Percentiles rank a stretch among this genome's conserved stretches.
These are phyloP conservation scores for Dromaius novaehollandiae DNA, from an alignment of 2,113 vertebrate species.

Conservation along the genomic window DNA sequence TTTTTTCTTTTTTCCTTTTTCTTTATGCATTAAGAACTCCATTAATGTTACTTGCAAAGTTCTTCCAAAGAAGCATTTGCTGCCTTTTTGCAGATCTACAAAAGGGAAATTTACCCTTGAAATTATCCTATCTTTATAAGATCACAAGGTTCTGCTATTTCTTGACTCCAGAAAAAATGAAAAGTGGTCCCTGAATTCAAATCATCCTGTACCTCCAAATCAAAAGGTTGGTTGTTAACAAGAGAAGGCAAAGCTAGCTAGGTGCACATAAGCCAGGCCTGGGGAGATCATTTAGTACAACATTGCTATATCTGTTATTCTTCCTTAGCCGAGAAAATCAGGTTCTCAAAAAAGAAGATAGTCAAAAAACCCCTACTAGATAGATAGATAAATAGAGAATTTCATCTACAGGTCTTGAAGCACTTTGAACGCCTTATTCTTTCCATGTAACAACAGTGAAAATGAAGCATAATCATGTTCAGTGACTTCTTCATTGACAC, in stretches of 20 bases:
- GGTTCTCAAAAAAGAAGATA: background rate
- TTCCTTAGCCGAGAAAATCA: background rate
- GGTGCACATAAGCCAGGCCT: background rate
- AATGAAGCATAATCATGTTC: background rate
- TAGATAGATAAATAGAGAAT: background rate
- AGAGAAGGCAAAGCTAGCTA: background rate
- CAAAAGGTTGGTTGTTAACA: fast-evolving
- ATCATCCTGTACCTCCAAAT: background rate
- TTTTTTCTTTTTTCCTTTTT: background rate
- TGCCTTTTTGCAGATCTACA: background rate
- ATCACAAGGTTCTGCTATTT: background rate
- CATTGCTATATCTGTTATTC: background rate
- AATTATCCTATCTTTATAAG: background rate
- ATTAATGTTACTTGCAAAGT: background rate
- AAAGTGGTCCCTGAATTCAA: background rate
- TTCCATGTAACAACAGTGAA: background rate
- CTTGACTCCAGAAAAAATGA: background rate
- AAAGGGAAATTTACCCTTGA: background rate
- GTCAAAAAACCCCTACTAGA: background rate
- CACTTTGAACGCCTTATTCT: background rate
- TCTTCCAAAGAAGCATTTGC: background rate
- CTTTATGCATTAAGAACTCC: background rate
- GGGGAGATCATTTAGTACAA: background rate
- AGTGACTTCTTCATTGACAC: background rate
- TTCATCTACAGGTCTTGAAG: background rate